Base-by-base conservation (phyloP, 2,888 invertebrate species). In the Ceriagrion tenellum region DNA sequence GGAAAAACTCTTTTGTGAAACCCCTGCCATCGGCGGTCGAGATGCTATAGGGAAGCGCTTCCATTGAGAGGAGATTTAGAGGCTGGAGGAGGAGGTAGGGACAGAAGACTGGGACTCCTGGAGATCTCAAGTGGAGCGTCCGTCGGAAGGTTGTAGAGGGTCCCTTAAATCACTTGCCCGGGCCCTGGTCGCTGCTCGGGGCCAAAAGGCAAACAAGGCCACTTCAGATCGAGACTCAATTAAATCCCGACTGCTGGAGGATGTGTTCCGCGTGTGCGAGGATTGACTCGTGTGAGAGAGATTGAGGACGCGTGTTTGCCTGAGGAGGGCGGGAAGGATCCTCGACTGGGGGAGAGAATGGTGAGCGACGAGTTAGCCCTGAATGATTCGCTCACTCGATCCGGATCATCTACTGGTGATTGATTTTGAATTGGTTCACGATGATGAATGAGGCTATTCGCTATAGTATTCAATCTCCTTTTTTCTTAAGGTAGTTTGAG, bases 171-270 rank as follows among this genome's bases (percentile, higher is more conserved):
- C 81, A 81, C 81, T 81, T 18, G 81, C 12, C 81, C 18, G 35
- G 81, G 81, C 30, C 35, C 30, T 13, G 18, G 81, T n/a, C 35
- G 30, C 0, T 35, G 12, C 30, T 10, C 8, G 69, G 69, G 69
- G 30, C 69, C 81, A 81, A 81, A 81, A 81, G 81, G 81, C 81
- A 81, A 81, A 81, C 81, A 81, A 30, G 81, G 81, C 81, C 81
- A 81, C 81, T 81, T 26, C 81, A 81, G 26, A 81, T 81, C 81
- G 30, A n/a, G 81, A 35, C 81, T 81, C 35, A 81, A 81, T 81
- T 81, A 81, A 81, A 81, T 81, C 81, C 81, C 16, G 81, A 81
- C 81, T 30, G 30, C 12, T n/a, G 81, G 30, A 8, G 23, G 35
- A 0, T 23, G 23, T 23, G 26, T 26, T 23, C 26, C 10, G 4